Evolutionary conservation across 2,113 vertebrate genomes (phyloP).

Genomic region (Edolisoma coerulescens): DNA sequence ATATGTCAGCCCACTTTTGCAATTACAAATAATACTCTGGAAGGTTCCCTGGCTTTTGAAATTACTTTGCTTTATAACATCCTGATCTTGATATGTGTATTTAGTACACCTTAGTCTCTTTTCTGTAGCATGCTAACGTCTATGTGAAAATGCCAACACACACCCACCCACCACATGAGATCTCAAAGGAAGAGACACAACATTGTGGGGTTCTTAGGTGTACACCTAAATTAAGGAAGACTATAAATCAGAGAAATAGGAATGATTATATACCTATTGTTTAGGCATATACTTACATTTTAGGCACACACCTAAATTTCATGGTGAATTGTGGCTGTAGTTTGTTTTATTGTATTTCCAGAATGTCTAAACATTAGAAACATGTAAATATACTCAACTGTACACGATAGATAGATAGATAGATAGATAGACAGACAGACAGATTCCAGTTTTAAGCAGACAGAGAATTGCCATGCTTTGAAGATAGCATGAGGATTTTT

Average conservation of each 20-base stretch:
- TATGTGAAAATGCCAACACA: not conserved
- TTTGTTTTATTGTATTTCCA: not conserved
- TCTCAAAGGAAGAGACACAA: not conserved
- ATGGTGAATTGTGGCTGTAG: not conserved
- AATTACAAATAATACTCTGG: not conserved
- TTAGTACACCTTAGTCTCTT: not conserved
- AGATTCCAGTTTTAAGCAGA: not conserved
- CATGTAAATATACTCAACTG: not conserved
- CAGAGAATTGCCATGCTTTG: not conserved
- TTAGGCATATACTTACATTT: not conserved
- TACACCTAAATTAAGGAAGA: not conserved
- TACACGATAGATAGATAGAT: not conserved
- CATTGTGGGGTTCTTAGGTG: not conserved
- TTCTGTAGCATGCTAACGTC: not conserved
- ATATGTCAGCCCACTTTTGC: not conserved
- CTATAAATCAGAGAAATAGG: not conserved
- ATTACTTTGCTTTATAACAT: not conserved
- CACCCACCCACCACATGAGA: fast-evolving
- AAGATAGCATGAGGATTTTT: not conserved
- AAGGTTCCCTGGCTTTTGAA: not conserved
- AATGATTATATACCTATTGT: not conserved
- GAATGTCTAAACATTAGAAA: not conserved
- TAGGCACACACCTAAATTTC: not conserved
- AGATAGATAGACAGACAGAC: no score
- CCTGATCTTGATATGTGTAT: not conserved